Conservation (phyloP, 1,140 invertebrate species). For the Camponotus pennsylvanicus region DNA sequence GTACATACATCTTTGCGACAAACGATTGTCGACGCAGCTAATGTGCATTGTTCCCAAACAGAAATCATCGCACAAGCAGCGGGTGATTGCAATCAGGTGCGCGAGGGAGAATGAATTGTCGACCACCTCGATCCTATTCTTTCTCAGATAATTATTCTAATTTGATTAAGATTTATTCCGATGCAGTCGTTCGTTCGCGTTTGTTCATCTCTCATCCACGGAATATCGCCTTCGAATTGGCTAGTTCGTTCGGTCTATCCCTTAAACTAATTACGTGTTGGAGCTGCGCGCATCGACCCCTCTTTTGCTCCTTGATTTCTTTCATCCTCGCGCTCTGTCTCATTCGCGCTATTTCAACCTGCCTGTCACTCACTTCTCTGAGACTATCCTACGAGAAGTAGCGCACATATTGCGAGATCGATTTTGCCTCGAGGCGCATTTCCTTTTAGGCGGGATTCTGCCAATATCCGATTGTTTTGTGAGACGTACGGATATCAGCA, state of each 20-base stretch:
- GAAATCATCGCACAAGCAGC: slow-evolving; percentile 34
- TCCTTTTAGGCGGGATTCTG: slow-evolving; percentile 25
- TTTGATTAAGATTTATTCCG: slow-evolving; percentile 65
- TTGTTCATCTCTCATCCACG: slow-evolving; percentile 34
- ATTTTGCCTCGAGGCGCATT: slow-evolving; percentile 20
- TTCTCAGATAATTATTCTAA: slow-evolving; percentile 63
- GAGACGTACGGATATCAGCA: slow-evolving; percentile 35
- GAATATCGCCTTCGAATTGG: slow-evolving; percentile 53
- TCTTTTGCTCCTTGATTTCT: background rate
- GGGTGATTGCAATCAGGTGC: slow-evolving; percentile 47
- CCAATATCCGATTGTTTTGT: slow-evolving; percentile 47
- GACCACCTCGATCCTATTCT: background rate
- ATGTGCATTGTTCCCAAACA: slow-evolving; percentile 22
- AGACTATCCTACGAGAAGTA: slow-evolving; percentile 20
- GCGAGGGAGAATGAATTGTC: slow-evolving; percentile 20
- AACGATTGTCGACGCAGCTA: background rate
- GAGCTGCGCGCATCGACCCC: slow-evolving; percentile 1
- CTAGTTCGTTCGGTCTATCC: slow-evolving; percentile 37
- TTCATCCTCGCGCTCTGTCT: slow-evolving; percentile 12
- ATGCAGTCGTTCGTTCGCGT: slow-evolving; percentile 19
- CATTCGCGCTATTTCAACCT: slow-evolving; percentile 14
- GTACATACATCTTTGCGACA: background rate
- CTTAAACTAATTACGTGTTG: slow-evolving; percentile 61
- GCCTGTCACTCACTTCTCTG: background rate
- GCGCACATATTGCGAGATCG: slow-evolving; percentile 38